phyloP scores from a whole-genome alignment of 64 coral and sea anemone species.

The Porites lutea region DNA sequence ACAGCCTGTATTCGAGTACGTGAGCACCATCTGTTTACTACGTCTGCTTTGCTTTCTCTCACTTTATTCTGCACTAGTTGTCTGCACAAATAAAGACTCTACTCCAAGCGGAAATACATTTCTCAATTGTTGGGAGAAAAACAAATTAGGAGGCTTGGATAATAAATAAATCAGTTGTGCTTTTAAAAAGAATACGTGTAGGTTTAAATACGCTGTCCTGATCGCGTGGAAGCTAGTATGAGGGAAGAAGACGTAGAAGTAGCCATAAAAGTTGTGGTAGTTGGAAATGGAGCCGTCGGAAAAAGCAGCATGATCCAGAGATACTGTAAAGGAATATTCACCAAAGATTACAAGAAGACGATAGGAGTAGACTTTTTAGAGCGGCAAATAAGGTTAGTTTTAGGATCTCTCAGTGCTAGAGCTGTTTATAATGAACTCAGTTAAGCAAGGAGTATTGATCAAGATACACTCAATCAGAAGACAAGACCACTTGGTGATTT shows the following conservation, averaged over 20 bases:
- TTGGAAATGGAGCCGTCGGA: conserved; percentile 97
- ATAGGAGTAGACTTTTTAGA: conserved; percentile 99
- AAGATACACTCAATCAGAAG: neutral
- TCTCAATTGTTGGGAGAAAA: neutral
- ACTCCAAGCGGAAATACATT: conserved; percentile 1
- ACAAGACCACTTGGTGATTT: conserved; percentile 38
- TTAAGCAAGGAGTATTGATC: neutral
- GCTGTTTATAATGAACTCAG: neutral
- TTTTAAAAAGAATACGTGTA: neutral
- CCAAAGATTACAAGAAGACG: conserved; percentile 99
- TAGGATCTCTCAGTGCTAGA: neutral
- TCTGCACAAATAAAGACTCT: no score
- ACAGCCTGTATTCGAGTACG: neutral
- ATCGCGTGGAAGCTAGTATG: conserved; percentile 51
- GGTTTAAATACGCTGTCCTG: neutral
- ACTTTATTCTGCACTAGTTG: no score
- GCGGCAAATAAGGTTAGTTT: conserved; percentile 91
- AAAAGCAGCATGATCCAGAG: conserved; percentile 99
- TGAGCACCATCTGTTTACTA: neutral
- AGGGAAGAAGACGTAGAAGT: conserved; percentile 99
- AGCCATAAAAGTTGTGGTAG: conserved; percentile 98
- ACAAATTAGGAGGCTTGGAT: neutral
- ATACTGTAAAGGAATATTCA: conserved; percentile 99
- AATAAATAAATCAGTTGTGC: neutral
- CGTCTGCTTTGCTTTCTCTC: neutral